Conservation (phyloP, 2,888 invertebrate species). For the Harmothoe impar region DNA sequence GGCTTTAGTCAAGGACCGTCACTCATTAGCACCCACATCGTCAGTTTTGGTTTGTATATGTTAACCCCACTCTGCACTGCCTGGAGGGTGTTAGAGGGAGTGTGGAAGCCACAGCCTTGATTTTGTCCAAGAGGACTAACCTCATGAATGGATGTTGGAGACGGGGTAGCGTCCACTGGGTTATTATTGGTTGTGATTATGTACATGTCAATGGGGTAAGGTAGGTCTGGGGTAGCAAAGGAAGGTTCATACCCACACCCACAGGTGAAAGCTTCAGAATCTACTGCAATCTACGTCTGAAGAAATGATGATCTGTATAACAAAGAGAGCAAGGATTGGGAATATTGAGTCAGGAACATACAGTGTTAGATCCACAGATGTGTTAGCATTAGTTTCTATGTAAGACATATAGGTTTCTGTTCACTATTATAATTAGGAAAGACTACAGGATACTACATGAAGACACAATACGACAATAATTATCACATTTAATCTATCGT, state of each 20-base stretch:
- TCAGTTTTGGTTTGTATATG: slow-evolving; percentile 11
- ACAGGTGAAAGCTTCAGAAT: slow-evolving; percentile 4
- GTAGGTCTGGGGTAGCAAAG: neutral
- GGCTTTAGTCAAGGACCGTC: neutral
- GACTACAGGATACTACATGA: no score
- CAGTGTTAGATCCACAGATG: no score
- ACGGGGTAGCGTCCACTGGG: neutral
- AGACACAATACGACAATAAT: no score
- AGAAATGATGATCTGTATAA: neutral
- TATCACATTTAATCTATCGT: no score
- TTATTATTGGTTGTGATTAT: neutral
- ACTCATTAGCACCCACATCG: neutral
- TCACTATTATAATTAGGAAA: no score
- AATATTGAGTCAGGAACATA: no score
- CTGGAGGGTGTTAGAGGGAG: neutral
- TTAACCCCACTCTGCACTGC: neutral
- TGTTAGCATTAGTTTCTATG: no score
- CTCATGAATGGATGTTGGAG: neutral
- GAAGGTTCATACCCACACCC: neutral
- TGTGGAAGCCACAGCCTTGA: neutral
- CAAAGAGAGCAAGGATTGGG: neutral
- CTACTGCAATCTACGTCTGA: neutral
- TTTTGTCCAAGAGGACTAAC: neutral
- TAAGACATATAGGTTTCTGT: no score
- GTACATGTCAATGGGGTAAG: neutral